Percentiles rank a stretch among this genome's conserved stretches.
Conservation (phyloP, 2,797 vertebrate genomes). For the Lithobates pipiens region DNA sequence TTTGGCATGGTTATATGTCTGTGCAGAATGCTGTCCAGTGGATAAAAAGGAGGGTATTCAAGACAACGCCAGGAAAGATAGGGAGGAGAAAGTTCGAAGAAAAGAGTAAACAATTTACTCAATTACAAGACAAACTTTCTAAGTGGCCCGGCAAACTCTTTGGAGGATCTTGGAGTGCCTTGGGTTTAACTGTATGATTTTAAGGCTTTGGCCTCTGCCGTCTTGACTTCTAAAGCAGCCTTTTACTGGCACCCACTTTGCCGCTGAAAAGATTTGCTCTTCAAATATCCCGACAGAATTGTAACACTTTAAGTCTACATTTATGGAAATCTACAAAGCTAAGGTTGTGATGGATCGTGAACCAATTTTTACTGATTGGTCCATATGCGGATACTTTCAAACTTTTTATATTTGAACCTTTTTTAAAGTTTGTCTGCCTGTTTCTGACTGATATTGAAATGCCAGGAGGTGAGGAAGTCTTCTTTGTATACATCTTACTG, state of each 20-base stretch:
- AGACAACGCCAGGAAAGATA: conserved; percentile 50
- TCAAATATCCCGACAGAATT: conserved; percentile 24
- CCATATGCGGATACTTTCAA: not conserved
- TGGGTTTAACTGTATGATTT: conserved; percentile 69
- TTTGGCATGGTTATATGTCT: conserved; percentile 62
- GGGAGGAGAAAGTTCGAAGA: conserved; percentile 60
- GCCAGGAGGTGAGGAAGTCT: too few species aligned
- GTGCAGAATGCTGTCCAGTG: conserved; percentile 51
- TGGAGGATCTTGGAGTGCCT: conserved; percentile 70
- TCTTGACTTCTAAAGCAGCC: conserved; percentile 52
- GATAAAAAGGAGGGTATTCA: conserved; percentile 55
- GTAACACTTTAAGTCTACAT: conserved; percentile 6
- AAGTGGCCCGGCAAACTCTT: conserved; percentile 72
- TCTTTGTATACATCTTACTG: too few species aligned
- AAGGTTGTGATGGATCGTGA: not conserved
- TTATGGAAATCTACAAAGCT: conserved; percentile 8
- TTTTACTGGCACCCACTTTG: conserved; percentile 53
- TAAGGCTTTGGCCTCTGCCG: conserved; percentile 27
- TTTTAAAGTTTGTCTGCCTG: too few species aligned
- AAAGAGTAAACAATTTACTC: conserved; percentile 81
- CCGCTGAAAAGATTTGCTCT: conserved; percentile 45
- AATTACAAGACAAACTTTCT: conserved; percentile 80
- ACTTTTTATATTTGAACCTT: too few species aligned
- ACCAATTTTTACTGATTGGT: not conserved
- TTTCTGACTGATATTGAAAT: too few species aligned